Evolutionary conservation across 1,140 invertebrate genomes (phyloP), one percentile per base, ranked within the genome.

Genomic region (Drosophila albomicans): DNA sequence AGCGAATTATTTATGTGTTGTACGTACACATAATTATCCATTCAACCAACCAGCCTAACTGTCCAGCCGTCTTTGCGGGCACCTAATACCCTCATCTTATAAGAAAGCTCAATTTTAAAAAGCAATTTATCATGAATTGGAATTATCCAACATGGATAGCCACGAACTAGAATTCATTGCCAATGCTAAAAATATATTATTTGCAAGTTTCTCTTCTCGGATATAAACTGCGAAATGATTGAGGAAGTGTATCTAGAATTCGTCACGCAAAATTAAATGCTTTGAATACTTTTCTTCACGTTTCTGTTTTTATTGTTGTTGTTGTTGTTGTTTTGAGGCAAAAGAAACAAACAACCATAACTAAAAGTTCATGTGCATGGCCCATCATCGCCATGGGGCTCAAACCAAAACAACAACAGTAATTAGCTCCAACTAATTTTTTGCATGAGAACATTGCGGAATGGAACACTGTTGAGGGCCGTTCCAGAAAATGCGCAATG

Each of bases 1-100:
- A 74, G 75, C 86, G 72, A 89, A 89, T 89, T 89, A 90, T 90
- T 89, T 90, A 89, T 87, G 70, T 87, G 73, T 88, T 89, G 81
- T 89, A 81, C 70, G 35, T 88, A 89, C 77, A 89, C 85, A 89
- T 89, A 86, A 89, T 89, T 89, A 89, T 81, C 78, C 72, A 75
- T 38, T 58, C 68, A 82, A 69, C 38, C 57, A 52, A 48, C 41
- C 30, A 69, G 49, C 56, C 73, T 38, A 56, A 58, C 57, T 59
- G 65, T 71, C 79, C 77, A 68, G 52, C 79, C 67, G 59, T 82
- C 46, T 59, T 46, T 68, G 48, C 30, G 52, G 43, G 45, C 45
- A 68, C 59, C 16, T 16, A 6, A 57, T 69, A 68, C 71, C 11
- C 65, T 62, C 20, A 41, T 5, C 2, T 28, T 41, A 20, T 13